Base-by-base conservation (phyloP, 2,888 invertebrate genomes). In the Drosophila kanekoi region DNA sequence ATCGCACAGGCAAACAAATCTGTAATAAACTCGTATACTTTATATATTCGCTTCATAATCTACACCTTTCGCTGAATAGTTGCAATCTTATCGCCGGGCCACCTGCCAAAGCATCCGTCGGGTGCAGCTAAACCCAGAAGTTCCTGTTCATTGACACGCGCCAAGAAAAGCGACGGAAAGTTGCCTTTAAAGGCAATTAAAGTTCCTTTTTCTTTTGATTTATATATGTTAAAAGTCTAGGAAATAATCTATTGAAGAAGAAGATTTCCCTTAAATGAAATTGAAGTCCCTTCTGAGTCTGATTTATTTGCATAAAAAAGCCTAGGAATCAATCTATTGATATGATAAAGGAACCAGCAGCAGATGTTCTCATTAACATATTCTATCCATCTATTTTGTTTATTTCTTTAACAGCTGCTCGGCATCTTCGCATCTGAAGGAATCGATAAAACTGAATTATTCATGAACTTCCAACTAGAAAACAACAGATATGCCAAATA, bases 11-110 rank as follows among this genome's bases (percentile, higher is more conserved):
- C 62, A 68, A 54, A 77, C 53, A 57, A 77, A 77, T 75, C 66
- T 74, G 62, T 78, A 61, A 75, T 69, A 79, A 70, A 74, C 35
- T 38, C 48, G 43, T 18, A 18, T 18, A 18, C 18, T 18, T 18
- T 18, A 18, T 2, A 18, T 18, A 28, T 28, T 28, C 28, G 57
- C 13, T 44, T 20, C 32, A 43, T 63, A 63, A 70, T 69, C 71
- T 75, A 16, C 37, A 45, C 45, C 33, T 44, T 65, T 43, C 53
- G 49, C 51, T 58, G 37, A 76, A 60, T 59, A 48, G 59, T 51
- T 74, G 75, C 64, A 64, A 79, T 76, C 75, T 76, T 74, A 79
- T 78, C 76, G 61, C 32, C n/a, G 10, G 38, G 74, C 61, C 76
- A 78, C 76, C 79, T 79, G 76, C 69, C 9, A 74, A 64, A 63